Evolutionary conservation across 23 tunicate species (phyloP).

Genomic region (Ciona savignyi): DNA sequence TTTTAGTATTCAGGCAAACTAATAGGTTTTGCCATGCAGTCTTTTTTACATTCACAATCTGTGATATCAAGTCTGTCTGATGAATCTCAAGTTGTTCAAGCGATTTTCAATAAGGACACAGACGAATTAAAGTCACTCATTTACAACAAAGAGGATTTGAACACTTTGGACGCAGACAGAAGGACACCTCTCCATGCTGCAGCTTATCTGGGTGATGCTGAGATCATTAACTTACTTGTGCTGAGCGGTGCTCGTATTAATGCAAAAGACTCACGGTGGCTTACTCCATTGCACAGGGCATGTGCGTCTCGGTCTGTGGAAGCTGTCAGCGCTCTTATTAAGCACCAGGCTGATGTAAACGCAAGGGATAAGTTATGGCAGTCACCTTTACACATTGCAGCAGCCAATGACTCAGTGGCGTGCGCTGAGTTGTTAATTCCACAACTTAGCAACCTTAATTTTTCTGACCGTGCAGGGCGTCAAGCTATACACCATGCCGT

Average conservation of each 20-base stretch:
- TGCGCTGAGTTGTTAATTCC: constrained; percentile 83
- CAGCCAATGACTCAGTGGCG: constrained; percentile 83
- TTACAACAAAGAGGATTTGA: constrained; percentile 78
- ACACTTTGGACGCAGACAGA: constrained; percentile 58
- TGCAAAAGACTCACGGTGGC: constrained; percentile 86
- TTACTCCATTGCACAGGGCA: constrained; percentile 87
- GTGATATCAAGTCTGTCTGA: constrained; percentile 60
- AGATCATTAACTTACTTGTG: constrained; percentile 57
- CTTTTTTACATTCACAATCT: constrained; percentile 31
- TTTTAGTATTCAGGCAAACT: too few relatives aligned
- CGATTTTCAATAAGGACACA: constrained; percentile 60
- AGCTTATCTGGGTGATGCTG: constrained; percentile 81
- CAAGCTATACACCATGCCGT: constrained; percentile 90
- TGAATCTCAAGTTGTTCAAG: constrained; percentile 56
- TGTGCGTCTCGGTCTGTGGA: constrained; percentile 84
- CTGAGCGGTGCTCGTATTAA: constrained; percentile 84
- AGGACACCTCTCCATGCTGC: constrained; percentile 87
- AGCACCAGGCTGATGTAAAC: constrained; percentile 89
- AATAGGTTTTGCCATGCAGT: constrained; percentile 54
- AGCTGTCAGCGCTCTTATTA: constrained; percentile 57
- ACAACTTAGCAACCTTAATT: constrained; percentile 68
- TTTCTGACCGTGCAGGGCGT: constrained; percentile 82
- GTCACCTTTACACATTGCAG: constrained; percentile 92
- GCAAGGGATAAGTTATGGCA: constrained; percentile 91
- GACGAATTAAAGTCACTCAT: constrained; percentile 74